A percentile compares a stretch with the other conserved stretches of the same genome.
phyloP scores from a whole-genome alignment of 1,140 invertebrate genomes.

The Papilio polyxenes region DNA sequence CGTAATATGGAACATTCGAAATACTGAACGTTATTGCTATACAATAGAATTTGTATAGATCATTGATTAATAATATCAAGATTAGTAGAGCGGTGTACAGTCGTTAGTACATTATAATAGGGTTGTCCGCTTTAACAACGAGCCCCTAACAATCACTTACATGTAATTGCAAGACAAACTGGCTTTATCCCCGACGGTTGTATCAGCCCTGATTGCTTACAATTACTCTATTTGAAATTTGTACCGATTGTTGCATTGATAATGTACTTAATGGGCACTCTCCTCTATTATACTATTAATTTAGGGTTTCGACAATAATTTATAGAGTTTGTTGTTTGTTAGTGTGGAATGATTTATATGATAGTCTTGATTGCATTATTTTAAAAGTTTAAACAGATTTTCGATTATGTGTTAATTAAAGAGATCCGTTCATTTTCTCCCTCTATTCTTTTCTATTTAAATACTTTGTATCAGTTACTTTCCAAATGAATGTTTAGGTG shows the following conservation, averaged over 20 bases:
- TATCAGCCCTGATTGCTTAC: slow-evolving; percentile 26
- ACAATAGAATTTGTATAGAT: background rate
- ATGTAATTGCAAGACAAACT: slow-evolving; percentile 37
- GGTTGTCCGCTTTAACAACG: slow-evolving; percentile 35
- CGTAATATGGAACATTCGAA: no score
- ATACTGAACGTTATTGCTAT: no score
- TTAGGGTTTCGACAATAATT: background rate
- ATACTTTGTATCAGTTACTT: no score
- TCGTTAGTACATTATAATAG: slow-evolving; percentile 37
- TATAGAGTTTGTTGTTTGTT: background rate
- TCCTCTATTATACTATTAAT: background rate
- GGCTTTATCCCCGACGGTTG: background rate
- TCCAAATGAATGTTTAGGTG: no score
- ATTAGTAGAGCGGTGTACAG: background rate
- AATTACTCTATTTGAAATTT: slow-evolving; percentile 37
- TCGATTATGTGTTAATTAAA: no score
- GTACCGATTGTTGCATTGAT: slow-evolving; percentile 9
- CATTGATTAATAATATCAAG: background rate
- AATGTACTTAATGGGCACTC: background rate
- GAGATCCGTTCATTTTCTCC: no score
- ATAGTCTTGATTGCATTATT: no score
- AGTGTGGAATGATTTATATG: background rate
- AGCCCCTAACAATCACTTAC: slow-evolving; percentile 38
- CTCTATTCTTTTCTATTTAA: no score
- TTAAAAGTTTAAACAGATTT: no score